A percentile compares a stretch with the other conserved stretches of the same genome.
These are phyloP conservation scores for Sphaeridia pumilis DNA, from an alignment of 2,888 invertebrate species.

Conservation along the genomic window DNA sequence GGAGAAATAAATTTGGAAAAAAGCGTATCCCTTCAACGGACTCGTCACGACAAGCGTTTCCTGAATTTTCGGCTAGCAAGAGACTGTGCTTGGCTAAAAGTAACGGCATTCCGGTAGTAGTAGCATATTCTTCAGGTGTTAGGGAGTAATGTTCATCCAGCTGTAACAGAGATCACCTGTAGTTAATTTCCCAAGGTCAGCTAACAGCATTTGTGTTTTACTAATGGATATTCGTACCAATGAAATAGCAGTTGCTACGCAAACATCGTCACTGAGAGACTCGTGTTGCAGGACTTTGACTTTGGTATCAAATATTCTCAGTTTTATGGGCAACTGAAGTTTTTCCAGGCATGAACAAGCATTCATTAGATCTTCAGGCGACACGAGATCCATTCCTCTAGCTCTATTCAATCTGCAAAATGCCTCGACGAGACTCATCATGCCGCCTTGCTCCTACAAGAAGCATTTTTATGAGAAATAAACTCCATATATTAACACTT, in stretches of 20 bases:
- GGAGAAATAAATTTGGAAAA: conserved; percentile 77
- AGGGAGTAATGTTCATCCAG: conserved; percentile 51
- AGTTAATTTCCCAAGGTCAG: too few species aligned
- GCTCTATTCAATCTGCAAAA: conserved; percentile 96
- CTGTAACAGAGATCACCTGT: too few species aligned
- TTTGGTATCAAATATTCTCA: conserved; percentile 84
- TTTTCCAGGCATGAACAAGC: conserved; percentile 66
- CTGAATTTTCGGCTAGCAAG: conserved; percentile 70
- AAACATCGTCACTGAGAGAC: conserved; percentile 45
- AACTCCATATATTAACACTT: too few species aligned
- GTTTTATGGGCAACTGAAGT: conserved; percentile 57
- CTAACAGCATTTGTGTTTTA: too few species aligned
- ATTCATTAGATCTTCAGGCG: conserved; percentile 90
- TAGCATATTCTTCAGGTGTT: conserved; percentile 78
- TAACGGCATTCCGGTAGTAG: conserved; percentile 68
- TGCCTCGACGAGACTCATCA: conserved; percentile 92
- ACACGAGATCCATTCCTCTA: conserved; percentile 84
- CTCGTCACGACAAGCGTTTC: conserved; percentile 85
- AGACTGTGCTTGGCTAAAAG: conserved; percentile 82
- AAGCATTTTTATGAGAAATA: background rate
- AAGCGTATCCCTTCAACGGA: conserved; percentile 88
- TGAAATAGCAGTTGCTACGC: conserved; percentile 22
- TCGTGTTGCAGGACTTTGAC: conserved; percentile 82
- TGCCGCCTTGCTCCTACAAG: conserved; percentile 57
- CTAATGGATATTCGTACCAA: too few species aligned